Conservation (phyloP, 2,113 vertebrate species). For the Prinia subflava region DNA sequence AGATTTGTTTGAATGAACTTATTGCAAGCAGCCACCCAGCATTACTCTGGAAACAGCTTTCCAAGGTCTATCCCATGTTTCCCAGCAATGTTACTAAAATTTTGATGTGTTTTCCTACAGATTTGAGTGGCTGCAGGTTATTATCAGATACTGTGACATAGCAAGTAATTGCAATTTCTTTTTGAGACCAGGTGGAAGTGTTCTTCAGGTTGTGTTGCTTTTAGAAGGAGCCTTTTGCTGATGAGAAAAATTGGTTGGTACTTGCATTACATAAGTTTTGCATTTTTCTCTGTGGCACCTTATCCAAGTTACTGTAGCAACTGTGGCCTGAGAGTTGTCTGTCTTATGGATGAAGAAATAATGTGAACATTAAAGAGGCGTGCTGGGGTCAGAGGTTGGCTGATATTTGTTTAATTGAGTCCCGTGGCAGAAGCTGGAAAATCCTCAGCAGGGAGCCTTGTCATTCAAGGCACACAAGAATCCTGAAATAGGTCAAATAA, state of each 20-base stretch:
- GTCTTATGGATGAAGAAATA: neutral
- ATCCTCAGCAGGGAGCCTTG: neutral
- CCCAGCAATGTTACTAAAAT: neutral
- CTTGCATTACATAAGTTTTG: neutral
- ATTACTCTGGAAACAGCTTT: neutral
- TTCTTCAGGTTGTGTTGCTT: neutral
- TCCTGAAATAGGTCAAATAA: neutral
- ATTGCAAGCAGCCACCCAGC: neutral
- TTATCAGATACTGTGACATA: neutral
- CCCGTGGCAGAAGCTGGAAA: neutral
- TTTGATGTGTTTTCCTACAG: neutral
- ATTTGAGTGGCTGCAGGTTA: neutral
- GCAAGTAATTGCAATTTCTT: neutral
- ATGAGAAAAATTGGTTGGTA: neutral
- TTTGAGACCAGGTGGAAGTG: neutral
- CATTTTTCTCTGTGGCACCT: neutral
- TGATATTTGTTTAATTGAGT: constrained; percentile 26
- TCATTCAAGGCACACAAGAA: neutral
- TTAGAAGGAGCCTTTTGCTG: neutral
- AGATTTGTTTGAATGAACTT: neutral
- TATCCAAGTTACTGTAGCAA: neutral
- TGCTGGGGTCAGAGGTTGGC: neutral
- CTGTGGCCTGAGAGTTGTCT: neutral
- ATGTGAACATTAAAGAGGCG: neutral
- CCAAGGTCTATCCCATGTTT: neutral